These are phyloP conservation scores for Brenthis hecate DNA, from an alignment of 2,888 invertebrate genomes.

Conservation along the genomic window DNA sequence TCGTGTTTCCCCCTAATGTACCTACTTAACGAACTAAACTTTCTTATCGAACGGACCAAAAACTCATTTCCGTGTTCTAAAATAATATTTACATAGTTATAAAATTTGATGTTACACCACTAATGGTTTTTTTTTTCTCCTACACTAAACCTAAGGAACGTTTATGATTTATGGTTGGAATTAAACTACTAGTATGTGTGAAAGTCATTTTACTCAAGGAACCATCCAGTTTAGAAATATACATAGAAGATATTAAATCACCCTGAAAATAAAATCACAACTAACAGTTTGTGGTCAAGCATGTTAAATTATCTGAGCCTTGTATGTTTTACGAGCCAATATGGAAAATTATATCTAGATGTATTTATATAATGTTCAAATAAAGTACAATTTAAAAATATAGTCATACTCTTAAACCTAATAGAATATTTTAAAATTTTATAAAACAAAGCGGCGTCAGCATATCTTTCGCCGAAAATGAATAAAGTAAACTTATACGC, in stretches of 20 bases:
- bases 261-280: too few relatives aligned
- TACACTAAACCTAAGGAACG: too few relatives aligned
- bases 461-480: conserved; percentile 4
- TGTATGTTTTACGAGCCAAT: too few relatives aligned
- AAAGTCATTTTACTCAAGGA: too few relatives aligned
- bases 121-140: too few relatives aligned
- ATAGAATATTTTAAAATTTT: neutral
- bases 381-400: neutral
- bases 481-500: conserved; percentile 20
- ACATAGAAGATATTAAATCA: too few relatives aligned
- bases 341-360: too few relatives aligned
- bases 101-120: neutral
- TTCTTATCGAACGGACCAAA: conserved; percentile 76
- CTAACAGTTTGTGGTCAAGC: too few relatives aligned
- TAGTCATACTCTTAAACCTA: neutral
- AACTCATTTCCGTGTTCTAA: conserved; percentile 60
- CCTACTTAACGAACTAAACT: conserved; percentile 79
- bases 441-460: neutral
- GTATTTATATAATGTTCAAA: neutral
- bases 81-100: conserved; percentile 56
- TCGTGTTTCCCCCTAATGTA: conserved; percentile 77
- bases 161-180: too few relatives aligned
- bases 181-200: too few relatives aligned
- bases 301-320: too few relatives aligned
- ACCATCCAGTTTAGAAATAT: too few relatives aligned